A percentile compares a stretch with the other conserved stretches of the same genome.
These are phyloP conservation scores for Heliothis subflexa DNA, from an alignment of 1,140 invertebrate genomes.

Conservation along the genomic window DNA sequence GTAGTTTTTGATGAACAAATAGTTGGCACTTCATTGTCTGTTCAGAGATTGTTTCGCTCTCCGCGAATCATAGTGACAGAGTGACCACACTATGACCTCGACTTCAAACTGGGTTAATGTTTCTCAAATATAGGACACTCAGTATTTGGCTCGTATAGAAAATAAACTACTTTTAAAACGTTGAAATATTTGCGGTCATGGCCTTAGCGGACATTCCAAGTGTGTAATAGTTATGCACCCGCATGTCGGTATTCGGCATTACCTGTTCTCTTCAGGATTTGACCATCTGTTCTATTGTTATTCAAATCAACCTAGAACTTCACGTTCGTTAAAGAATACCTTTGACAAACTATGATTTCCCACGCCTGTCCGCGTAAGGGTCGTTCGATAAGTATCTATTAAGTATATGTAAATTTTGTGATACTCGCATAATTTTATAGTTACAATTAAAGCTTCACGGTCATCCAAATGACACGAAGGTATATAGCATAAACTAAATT, in stretches of 20 bases:
- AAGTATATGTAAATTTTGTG: slow-evolving; percentile 39
- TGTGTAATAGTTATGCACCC: slow-evolving; percentile 44
- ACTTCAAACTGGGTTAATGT: slow-evolving; percentile 79
- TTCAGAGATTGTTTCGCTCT: slow-evolving; percentile 34
- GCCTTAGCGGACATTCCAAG: slow-evolving; percentile 66
- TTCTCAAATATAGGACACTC: slow-evolving; percentile 70
- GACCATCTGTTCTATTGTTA: slow-evolving; percentile 41
- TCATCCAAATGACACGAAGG: background rate
- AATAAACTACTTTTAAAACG: slow-evolving; percentile 59
- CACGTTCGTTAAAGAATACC: background rate
- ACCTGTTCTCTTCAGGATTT: slow-evolving; percentile 33
- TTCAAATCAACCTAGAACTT: slow-evolving; percentile 19
- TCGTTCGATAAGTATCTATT: slow-evolving; percentile 32
- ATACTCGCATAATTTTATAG: background rate
- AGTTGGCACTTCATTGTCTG: slow-evolving; percentile 41
- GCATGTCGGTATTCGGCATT: slow-evolving; percentile 21
- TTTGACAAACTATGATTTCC: slow-evolving; percentile 23
- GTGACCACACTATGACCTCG: slow-evolving; percentile 65
- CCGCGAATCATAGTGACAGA: slow-evolving; percentile 59
- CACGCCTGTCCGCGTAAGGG: slow-evolving; percentile 37
- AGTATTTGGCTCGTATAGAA: slow-evolving; percentile 68
- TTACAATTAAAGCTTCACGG: slow-evolving; percentile 12
- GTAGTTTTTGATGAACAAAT: slow-evolving; percentile 19
- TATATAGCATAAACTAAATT: slow-evolving; percentile 1
- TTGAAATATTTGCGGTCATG: slow-evolving; percentile 46